These are phyloP conservation scores for Chloroceryle inda DNA, from an alignment of 2,797 vertebrate genomes.

Conservation along the genomic window DNA sequence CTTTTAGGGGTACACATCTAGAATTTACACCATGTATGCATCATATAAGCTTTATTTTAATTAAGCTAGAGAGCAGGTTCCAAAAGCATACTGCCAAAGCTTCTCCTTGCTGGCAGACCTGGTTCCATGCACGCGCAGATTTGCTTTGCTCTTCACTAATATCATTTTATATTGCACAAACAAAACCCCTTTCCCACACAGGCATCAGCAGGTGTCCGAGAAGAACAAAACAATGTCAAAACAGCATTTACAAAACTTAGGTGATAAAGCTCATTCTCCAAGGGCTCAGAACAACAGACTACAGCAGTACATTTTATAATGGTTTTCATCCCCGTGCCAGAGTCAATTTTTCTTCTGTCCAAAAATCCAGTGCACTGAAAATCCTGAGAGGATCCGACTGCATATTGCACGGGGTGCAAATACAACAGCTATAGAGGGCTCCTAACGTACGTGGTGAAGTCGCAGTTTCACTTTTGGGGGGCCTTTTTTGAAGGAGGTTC, in stretches of 20 bases:
- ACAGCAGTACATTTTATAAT: neutral
- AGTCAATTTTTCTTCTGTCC: neutral
- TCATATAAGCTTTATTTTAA: conserved; percentile 8
- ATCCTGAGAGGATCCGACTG: neutral
- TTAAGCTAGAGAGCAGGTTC: neutral
- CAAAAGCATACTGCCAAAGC: neutral
- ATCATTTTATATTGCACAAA: neutral
- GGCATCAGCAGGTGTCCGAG: neutral
- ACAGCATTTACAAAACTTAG: neutral
- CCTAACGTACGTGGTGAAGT: neutral
- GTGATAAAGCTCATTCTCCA: neutral
- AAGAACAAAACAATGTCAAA: neutral
- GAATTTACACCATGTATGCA: neutral
- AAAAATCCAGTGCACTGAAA: conserved; percentile 1
- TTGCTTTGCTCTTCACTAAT: neutral
- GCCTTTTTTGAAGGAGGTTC: neutral
- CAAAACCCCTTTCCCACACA: neutral
- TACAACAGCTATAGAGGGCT: neutral
- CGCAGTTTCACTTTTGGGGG: neutral
- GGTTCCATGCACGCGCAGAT: neutral
- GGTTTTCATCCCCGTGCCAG: neutral
- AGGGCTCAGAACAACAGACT: neutral
- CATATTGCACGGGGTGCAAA: neutral
- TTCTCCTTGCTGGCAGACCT: neutral
- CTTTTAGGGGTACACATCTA: rapidly evolving